A percentile compares a stretch with the other conserved stretches of the same genome.
These are phyloP conservation scores for Galerucella calmariensis DNA, from an alignment of 2,888 invertebrate species.

Conservation along the genomic window DNA sequence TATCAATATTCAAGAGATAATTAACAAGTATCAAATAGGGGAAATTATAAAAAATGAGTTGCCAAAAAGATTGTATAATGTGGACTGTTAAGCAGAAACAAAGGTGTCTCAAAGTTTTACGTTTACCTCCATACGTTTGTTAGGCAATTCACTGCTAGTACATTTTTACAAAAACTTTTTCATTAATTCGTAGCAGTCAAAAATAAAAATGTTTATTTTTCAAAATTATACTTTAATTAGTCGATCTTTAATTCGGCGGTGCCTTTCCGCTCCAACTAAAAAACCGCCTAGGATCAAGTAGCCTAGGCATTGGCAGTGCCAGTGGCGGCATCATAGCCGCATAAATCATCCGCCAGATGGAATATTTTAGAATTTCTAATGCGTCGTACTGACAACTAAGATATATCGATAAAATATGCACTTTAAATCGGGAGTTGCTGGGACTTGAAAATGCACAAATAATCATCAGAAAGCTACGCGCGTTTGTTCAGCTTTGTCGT, in stretches of 20 bases:
- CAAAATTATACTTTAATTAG: not conserved
- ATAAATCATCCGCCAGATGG: slow-evolving; percentile 66
- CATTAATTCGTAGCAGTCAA: not conserved
- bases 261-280: slow-evolving; percentile 1
- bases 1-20: too few species aligned
- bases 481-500: slow-evolving; percentile 41
- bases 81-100: too few species aligned
- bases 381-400: slow-evolving; percentile 63
- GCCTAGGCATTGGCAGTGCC: slow-evolving; percentile 37
- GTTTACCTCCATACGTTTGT: too few species aligned
- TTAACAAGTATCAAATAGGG: too few species aligned
- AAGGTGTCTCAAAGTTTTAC: too few species aligned
- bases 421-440: slow-evolving; percentile 56
- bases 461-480: slow-evolving; percentile 53
- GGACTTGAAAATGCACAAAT: slow-evolving; percentile 55
- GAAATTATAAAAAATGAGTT: too few species aligned
- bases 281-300: slow-evolving; percentile 3
- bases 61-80: too few species aligned
- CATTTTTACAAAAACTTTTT: not conserved
- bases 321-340: slow-evolving; percentile 47
- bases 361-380: slow-evolving; percentile 66
- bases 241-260: slow-evolving; percentile 4
- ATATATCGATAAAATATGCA: slow-evolving; percentile 66
- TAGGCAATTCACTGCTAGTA: too few species aligned
- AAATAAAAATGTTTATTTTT: not conserved